Conservation (phyloP, 2,113 vertebrate species). For the Albula goreensis region DNA sequence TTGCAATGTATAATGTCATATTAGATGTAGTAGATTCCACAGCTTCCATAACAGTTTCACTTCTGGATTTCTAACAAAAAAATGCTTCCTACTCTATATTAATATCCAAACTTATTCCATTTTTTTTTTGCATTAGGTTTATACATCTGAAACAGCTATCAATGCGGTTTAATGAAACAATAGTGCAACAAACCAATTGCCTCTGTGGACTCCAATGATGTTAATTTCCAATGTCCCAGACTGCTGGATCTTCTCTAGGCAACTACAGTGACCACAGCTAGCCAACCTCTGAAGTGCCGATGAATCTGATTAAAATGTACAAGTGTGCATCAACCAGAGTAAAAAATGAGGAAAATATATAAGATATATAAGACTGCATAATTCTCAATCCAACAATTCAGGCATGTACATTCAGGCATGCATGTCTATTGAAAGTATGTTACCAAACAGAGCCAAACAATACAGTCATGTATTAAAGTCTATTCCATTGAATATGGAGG, state of each 20-base stretch:
- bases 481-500: not conserved
- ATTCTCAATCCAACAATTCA: no score
- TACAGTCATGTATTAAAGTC: not conserved
- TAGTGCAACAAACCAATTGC: constrained; percentile 2
- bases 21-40: not conserved
- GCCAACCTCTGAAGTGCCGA: constrained; percentile 1
- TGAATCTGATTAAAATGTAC: constrained; percentile 18
- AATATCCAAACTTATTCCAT: not conserved
- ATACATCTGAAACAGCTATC: not conserved
- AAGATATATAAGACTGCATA: no score
- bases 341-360: not conserved
- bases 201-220: constrained; percentile 23
- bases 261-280: constrained; percentile 22
- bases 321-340: not conserved
- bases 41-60: not conserved
- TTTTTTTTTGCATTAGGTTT: not conserved
- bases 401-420: no score
- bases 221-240: constrained; percentile 22
- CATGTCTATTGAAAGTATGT: constrained; percentile 22
- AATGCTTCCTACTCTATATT: not conserved
- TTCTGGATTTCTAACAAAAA: not conserved
- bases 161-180: constrained; percentile 21
- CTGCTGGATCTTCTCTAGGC: constrained; percentile 31
- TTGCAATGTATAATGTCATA: not conserved
- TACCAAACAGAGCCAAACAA: constrained; percentile 10